A percentile compares a stretch with the other conserved stretches of the same genome.
These are phyloP conservation scores for Denticeps clupeoides DNA, from an alignment of 2,797 vertebrate species.

Conservation along the genomic window DNA sequence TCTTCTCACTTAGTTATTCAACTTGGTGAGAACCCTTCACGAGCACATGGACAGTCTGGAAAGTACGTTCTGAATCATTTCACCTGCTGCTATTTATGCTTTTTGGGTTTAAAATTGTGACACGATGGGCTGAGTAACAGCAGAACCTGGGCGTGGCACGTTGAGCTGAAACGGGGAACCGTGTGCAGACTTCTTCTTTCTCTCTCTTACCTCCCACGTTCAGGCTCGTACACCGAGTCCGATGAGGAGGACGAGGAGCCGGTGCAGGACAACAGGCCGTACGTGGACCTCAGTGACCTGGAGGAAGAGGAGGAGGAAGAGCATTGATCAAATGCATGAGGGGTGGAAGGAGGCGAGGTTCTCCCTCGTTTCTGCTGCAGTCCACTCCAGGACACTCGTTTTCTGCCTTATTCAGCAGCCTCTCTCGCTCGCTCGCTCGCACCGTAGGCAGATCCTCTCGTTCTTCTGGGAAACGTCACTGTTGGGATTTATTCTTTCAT, in stretches of 20 bases:
- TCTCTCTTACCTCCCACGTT: slow-evolving; percentile 22
- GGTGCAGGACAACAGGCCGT: slow-evolving; percentile 41
- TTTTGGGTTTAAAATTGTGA: neutral
- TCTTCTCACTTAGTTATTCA: slow-evolving; percentile 90
- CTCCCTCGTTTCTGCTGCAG: too few species aligned
- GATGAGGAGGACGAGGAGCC: slow-evolving; percentile 69
- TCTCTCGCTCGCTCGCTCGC: too few species aligned
- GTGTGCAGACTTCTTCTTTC: neutral
- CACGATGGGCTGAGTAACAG: neutral
- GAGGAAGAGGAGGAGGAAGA: slow-evolving; percentile 42
- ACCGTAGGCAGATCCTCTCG: too few species aligned
- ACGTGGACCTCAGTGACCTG: slow-evolving; percentile 29
- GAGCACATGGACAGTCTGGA: slow-evolving; percentile 98
- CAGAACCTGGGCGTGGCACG: too few species aligned
- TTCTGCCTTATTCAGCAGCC: too few species aligned
- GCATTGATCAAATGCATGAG: slow-evolving; percentile 33
- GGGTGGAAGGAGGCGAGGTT: too few species aligned
- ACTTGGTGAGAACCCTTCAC: slow-evolving; percentile 97
- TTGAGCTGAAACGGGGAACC: too few species aligned
- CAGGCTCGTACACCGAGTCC: slow-evolving; percentile 78
- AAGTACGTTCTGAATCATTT: slow-evolving; percentile 71
- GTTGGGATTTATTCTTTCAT: too few species aligned
- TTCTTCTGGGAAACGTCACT: too few species aligned
- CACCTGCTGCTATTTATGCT: slow-evolving; percentile 5
- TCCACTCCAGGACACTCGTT: too few species aligned